Evolutionary conservation across 2,888 invertebrate genomes (phyloP).

Genomic region (Pseudococcus longispinus): DNA sequence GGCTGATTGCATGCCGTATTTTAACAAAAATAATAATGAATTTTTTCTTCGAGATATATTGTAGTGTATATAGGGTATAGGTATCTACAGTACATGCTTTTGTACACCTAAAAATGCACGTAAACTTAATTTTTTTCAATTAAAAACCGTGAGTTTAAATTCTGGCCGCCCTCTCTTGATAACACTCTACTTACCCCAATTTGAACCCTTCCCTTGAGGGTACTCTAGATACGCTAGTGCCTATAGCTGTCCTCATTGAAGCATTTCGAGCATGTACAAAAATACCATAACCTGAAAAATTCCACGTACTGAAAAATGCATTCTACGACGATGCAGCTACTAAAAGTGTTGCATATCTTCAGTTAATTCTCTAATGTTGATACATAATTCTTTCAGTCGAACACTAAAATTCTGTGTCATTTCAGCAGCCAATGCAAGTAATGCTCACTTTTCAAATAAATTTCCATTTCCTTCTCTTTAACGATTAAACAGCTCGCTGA

Average conservation of each 20-base stretch:
- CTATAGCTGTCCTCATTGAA: conserved; percentile 86
- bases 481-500: neutral
- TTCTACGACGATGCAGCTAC: neutral
- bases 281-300: conserved; percentile 82
- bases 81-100: too few relatives aligned
- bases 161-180: too few relatives aligned
- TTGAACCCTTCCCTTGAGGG: too few relatives aligned
- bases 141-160: too few relatives aligned
- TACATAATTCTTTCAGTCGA: conserved; percentile 75
- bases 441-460: neutral
- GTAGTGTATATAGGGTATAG: too few relatives aligned
- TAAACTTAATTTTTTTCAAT: too few relatives aligned
- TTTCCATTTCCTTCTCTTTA: neutral
- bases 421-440: conserved; percentile 91
- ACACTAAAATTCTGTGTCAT: conserved; percentile 95
- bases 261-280: conserved; percentile 98
- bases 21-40: too few relatives aligned
- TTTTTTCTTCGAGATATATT: too few relatives aligned
- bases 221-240: too few relatives aligned
- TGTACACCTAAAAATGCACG: too few relatives aligned
- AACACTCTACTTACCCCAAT: too few relatives aligned
- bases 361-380: conserved; percentile 89
- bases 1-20: too few relatives aligned
- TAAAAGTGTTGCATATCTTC: conserved; percentile 97
- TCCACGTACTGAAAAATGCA: neutral